phyloP scores from a whole-genome alignment of 2,113 vertebrate genomes.

The Odocoileus virginianus region DNA sequence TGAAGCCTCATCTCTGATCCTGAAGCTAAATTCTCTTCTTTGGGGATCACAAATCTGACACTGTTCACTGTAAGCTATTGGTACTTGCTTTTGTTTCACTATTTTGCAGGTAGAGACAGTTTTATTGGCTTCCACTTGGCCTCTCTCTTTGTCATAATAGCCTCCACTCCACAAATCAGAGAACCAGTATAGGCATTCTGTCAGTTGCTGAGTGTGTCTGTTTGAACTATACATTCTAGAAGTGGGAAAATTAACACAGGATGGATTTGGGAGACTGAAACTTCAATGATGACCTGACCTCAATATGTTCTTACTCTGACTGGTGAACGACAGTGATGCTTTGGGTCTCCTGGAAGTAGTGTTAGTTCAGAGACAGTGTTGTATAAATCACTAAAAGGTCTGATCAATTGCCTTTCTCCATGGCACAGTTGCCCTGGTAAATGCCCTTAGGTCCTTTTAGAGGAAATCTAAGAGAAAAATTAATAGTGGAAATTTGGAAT shows the following conservation, averaged over 20 bases:
- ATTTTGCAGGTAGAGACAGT: background rate
- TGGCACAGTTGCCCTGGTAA: background rate
- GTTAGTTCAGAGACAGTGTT: background rate
- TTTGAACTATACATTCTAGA: background rate
- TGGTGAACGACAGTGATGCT: background rate
- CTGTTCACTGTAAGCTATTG: too few species aligned
- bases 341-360: background rate
- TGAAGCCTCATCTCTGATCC: background rate
- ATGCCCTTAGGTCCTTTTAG: background rate
- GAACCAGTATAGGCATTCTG: background rate
- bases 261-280: background rate
- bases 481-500: background rate
- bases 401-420: background rate
- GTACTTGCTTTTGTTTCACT: background rate
- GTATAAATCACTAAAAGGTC: background rate
- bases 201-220: background rate
- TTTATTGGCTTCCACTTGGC: background rate
- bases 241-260: background rate
- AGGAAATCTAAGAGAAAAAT: background rate
- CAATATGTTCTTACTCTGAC: background rate
- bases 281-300: background rate
- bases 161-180: background rate
- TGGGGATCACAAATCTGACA: too few species aligned
- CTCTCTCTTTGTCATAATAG: background rate
- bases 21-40: background rate